Base-by-base conservation (phyloP, 2,888 invertebrate species). In the Drosophila anomelani region DNA sequence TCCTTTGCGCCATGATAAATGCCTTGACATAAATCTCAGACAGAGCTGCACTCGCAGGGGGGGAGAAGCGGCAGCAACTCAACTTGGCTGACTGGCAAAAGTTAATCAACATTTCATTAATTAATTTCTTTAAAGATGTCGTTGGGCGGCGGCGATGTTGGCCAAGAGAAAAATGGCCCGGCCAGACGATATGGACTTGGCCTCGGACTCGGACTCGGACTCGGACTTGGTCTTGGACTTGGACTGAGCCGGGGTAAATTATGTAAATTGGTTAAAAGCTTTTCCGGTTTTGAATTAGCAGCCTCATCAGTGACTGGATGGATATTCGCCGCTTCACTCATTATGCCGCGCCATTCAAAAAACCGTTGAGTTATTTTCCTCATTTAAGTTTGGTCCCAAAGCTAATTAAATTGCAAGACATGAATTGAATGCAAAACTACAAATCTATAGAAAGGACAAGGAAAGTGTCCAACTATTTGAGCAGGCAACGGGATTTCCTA, bases 221-320 rank as follows among this genome's bases (percentile, higher is more conserved):
- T 49, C 13, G 0, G 23, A 15, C 49, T 32, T 12, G 12, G 46
- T 29, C 43, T 23, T 3, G 12, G 12, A 43, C 15, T 23, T 13
- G 2, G 46, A 26, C 29, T 63, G 53, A 61, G 46, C 63, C 53
- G 49, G 80, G 76, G 80, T 72, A 82, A 90, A 90, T 90, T 91
- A 91, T 91, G 91, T 86, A 91, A 91, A 91, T 90, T 91, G 90
- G 83, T 88, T 91, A 88, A 90, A 90, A 91, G 90, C 90, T 88
- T 90, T 91, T 85, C 86, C 82, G 87, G 89, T 79, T 82, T 87
- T 86, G 85, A 91, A 88, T 90, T 86, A 81, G 87, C 87, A 84
- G 87, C 87, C 81, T 86, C 90, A 85, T 80, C 81, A 86, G 80
- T 67, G 61, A 64, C 80, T 57, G 47, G 69, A 68, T 68, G 47